These are phyloP conservation scores for Scaptomyza graminum DNA, from an alignment of 1,140 invertebrate genomes.

Conservation along the genomic window DNA sequence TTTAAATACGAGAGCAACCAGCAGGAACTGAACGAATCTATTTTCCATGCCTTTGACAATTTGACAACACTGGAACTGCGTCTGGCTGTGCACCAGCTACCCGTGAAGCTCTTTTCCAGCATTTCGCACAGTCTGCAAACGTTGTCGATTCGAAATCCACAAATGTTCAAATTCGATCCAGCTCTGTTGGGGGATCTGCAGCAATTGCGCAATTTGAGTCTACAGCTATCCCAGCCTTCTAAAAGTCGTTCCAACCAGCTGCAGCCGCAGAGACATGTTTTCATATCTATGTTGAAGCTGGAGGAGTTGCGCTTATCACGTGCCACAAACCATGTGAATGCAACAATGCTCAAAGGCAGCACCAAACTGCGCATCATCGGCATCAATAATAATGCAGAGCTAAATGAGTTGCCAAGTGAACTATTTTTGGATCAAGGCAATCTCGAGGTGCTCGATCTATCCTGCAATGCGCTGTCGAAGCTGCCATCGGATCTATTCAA, in stretches of 20 bases:
- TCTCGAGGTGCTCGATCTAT: slow-evolving; percentile 85
- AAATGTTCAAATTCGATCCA: slow-evolving; percentile 43
- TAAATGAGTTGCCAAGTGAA: slow-evolving; percentile 84
- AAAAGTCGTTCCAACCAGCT: background rate
- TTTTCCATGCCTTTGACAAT: slow-evolving; percentile 55
- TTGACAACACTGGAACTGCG: slow-evolving; percentile 49
- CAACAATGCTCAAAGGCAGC: slow-evolving; percentile 86
- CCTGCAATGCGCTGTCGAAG: slow-evolving; percentile 85
- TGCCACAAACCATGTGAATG: slow-evolving; percentile 81
- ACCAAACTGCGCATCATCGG: slow-evolving; percentile 85
- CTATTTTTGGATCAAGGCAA: slow-evolving; percentile 86
- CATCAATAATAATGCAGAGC: slow-evolving; percentile 85
- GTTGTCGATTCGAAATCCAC: slow-evolving; percentile 54
- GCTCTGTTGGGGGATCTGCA: slow-evolving; percentile 45
- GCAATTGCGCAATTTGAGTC: slow-evolving; percentile 56
- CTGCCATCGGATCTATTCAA: slow-evolving; percentile 85
- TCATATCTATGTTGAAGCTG: slow-evolving; percentile 79
- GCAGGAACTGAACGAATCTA: slow-evolving; percentile 35
- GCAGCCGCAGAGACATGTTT: slow-evolving; percentile 40
- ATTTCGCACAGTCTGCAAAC: slow-evolving; percentile 47
- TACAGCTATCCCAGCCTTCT: slow-evolving; percentile 23
- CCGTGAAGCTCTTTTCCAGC: slow-evolving; percentile 39
- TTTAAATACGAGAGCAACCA: slow-evolving; percentile 58
- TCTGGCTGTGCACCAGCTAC: slow-evolving; percentile 42
- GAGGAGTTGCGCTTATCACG: slow-evolving; percentile 84